These are phyloP conservation scores for Apamea monoglypha DNA, from an alignment of 2,888 invertebrate genomes.

Conservation along the genomic window DNA sequence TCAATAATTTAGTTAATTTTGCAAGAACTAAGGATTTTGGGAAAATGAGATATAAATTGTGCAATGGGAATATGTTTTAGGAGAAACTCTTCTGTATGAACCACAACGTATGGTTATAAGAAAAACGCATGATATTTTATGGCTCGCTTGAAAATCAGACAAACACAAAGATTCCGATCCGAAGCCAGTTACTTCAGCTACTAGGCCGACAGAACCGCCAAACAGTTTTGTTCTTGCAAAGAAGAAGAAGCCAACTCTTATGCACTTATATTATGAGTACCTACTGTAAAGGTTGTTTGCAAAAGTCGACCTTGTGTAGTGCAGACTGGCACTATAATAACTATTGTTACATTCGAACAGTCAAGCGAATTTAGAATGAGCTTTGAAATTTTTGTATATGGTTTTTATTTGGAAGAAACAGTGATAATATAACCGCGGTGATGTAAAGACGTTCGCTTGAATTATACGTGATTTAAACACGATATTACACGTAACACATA, in stretches of 20 bases:
- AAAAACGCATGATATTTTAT: neutral
- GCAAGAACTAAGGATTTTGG: neutral
- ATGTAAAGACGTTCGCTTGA: too few relatives aligned
- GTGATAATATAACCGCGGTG: too few relatives aligned
- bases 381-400: too few relatives aligned
- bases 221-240: neutral
- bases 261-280: neutral
- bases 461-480: too few relatives aligned
- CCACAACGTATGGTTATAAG: neutral
- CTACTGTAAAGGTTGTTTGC: too few relatives aligned
- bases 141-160: neutral
- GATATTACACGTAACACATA: too few relatives aligned
- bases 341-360: too few relatives aligned
- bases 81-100: neutral
- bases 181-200: neutral
- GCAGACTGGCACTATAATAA: too few relatives aligned
- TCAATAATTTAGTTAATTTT: neutral
- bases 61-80: neutral
- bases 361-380: too few relatives aligned
- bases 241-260: neutral
- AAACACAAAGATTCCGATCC: neutral
- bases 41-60: neutral
- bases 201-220: neutral
- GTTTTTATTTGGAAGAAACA: too few relatives aligned
- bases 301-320: too few relatives aligned